Evolutionary conservation across 2,888 invertebrate genomes (phyloP).

Genomic region (Drosophila ezoana): DNA sequence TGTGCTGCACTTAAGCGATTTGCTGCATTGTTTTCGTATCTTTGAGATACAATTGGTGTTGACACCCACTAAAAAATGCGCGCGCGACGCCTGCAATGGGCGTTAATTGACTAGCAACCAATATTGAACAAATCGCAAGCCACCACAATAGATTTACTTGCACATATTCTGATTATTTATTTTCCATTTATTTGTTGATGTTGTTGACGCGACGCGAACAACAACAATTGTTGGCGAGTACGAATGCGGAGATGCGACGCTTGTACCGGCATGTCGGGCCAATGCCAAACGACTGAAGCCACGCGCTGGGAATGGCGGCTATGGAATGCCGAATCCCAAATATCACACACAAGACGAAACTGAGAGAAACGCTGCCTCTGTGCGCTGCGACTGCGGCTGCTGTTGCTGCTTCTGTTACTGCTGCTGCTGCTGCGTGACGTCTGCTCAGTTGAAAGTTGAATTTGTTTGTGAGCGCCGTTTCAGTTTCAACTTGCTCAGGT

Average conservation of each 20-base stretch:
- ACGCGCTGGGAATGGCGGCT: conserved; percentile 36
- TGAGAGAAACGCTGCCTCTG: conserved; percentile 20
- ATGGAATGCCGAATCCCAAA: conserved; percentile 53
- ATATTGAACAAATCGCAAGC: conserved; percentile 14
- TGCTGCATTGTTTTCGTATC: conserved; percentile 46
- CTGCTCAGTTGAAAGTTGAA: conserved; percentile 70
- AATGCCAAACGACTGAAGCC: conserved; percentile 71
- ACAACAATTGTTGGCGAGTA: conserved; percentile 20
- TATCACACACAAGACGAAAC: conserved; percentile 30
- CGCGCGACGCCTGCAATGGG: conserved; percentile 25
- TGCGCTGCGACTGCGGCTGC: conserved; percentile 12
- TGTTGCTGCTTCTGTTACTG: conserved; percentile 24
- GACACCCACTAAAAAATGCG: conserved; percentile 49
- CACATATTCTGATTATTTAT: conserved; percentile 27
- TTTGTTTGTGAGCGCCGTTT: conserved; percentile 68
- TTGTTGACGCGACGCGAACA: conserved; percentile 26
- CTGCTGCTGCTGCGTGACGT: conserved; percentile 55
- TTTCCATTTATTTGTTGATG: conserved; percentile 35
- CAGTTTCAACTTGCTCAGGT: conserved; percentile 59
- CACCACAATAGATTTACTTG: conserved; percentile 23
- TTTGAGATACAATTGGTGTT: conserved; percentile 47
- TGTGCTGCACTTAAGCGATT: conserved; percentile 31
- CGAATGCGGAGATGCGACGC: conserved; percentile 41
- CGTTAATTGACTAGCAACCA: conserved; percentile 40
- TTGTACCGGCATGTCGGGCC: conserved; percentile 77